Base-by-base conservation (phyloP, 2,797 vertebrate genomes). In the Bufotes viridis region DNA sequence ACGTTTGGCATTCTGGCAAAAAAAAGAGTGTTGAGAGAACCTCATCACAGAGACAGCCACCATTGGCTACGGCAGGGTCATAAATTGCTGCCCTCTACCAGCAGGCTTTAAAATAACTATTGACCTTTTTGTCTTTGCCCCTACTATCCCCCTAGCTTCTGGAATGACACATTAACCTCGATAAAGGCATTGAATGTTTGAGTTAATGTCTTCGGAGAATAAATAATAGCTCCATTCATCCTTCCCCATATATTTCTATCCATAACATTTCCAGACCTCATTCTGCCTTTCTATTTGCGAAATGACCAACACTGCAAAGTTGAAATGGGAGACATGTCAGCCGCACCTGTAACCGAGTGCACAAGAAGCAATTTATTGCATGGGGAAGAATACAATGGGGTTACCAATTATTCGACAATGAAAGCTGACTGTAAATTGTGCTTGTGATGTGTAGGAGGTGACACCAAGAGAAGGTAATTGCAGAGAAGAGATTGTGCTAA, bases 321-420 rank as follows among this genome's bases (percentile, higher is more conserved):
- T 18, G 26, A 34, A 84, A 60, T 75, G 4, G 57, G 9, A 63
- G 55, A 17, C 24, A 17, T 7, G 75, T 78, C 29, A 70, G 29
- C 69, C 2, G 55, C 15, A 72, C 67, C 69, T 60, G 67, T 74
- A 34, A 70, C 42, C 58, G 15, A n/a, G 53, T 24, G 57, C 58
- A 84, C 10, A 22, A 75, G 82, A 14, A 84, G 29, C 26, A 15
- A 58, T 58, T 34, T 84, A 84, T 75, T 8, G 24, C 34, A 60
- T 22, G 22, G 14, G 22, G 14, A 55, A 84, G 18, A 74, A 58
- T 84, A 74, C 17, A 53, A 74, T 60, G 69, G 82, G 24, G 69
- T 60, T 82, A 74, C 26, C 82, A 72, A 72, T 61, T 84, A 84
- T 58, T 51, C 61, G 82, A 84, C 82, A 84, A 76, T 63, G 70